Percentiles rank a stretch among this genome's conserved stretches.
phyloP scores from a whole-genome alignment of 2,113 vertebrate species.

The Setophaga kirtlandii region DNA sequence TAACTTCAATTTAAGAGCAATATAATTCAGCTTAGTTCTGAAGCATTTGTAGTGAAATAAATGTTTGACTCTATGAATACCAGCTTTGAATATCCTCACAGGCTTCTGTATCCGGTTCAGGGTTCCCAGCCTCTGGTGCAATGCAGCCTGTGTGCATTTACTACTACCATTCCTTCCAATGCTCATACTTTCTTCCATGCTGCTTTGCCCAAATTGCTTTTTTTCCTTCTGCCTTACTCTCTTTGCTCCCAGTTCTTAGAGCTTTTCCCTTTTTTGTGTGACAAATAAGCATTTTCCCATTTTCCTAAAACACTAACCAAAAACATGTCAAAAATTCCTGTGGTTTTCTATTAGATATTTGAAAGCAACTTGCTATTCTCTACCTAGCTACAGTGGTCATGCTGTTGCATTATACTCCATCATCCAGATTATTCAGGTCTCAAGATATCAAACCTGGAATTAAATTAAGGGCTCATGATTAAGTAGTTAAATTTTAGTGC shows the following conservation, averaged over 20 bases:
- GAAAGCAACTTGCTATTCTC: neutral
- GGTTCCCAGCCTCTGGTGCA: neutral
- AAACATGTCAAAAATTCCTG: neutral
- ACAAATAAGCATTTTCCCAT: neutral
- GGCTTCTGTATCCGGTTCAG: neutral
- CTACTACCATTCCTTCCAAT: neutral
- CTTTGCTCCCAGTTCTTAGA: neutral
- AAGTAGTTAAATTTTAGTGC: neutral
- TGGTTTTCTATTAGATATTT: neutral
- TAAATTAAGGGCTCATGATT: neutral
- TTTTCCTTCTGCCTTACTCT: neutral
- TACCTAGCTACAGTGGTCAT: neutral
- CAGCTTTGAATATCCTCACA: neutral
- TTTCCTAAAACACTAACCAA: neutral
- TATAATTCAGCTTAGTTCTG: neutral
- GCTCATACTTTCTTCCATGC: neutral
- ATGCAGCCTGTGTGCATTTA: neutral
- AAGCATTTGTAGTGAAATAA: neutral
- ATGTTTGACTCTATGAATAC: neutral
- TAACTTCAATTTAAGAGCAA: neutral
- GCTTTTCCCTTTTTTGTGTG: neutral
- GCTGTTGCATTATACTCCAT: neutral
- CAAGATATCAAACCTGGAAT: neutral
- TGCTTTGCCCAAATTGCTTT: neutral
- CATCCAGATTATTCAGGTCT: neutral